phyloP scores from a whole-genome alignment of 2,888 invertebrate genomes.

The Melieria crassipennis region DNA sequence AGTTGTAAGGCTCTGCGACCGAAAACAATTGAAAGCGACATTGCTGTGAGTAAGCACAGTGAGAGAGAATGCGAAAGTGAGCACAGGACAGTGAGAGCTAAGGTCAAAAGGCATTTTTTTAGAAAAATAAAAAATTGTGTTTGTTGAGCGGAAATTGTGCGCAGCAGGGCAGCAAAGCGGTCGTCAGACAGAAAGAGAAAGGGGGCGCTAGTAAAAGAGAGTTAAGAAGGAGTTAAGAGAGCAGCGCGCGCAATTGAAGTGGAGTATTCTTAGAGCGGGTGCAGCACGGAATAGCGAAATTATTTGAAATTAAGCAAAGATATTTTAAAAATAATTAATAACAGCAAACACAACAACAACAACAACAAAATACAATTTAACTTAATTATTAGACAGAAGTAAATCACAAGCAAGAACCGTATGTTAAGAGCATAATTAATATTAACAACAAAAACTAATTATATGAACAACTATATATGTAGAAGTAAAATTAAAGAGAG shows the following conservation, averaged over 20 bases:
- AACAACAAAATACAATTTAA: conserved; percentile 12
- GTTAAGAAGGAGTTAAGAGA: conserved; percentile 13
- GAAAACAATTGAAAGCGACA: too few species aligned
- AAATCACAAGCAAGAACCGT: conserved; percentile 12
- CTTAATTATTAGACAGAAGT: conserved; percentile 5
- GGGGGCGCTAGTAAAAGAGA: conserved; percentile 18
- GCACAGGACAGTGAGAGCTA: too few species aligned
- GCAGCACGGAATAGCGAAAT: conserved; percentile 16
- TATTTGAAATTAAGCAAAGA: conserved; percentile 23
- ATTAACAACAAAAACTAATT: conserved; percentile 2
- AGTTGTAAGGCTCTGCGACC: background rate
- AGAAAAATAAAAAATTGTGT: too few species aligned
- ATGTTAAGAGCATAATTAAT: conserved; percentile 27
- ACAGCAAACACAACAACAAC: conserved; percentile 20
- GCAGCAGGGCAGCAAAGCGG: too few species aligned
- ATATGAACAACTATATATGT: conserved; percentile 18
- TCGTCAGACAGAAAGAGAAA: background rate
- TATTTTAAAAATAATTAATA: conserved; percentile 15
- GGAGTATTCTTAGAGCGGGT: background rate
- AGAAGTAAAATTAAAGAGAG: conserved; percentile 11
- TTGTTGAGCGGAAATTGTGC: too few species aligned
- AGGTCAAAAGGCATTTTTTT: too few species aligned
- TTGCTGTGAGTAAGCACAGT: too few species aligned
- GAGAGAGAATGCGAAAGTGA: too few species aligned
- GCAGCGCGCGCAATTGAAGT: background rate